Base-by-base conservation (phyloP, 2,888 invertebrate genomes). In the Tiliacea aurago region DNA sequence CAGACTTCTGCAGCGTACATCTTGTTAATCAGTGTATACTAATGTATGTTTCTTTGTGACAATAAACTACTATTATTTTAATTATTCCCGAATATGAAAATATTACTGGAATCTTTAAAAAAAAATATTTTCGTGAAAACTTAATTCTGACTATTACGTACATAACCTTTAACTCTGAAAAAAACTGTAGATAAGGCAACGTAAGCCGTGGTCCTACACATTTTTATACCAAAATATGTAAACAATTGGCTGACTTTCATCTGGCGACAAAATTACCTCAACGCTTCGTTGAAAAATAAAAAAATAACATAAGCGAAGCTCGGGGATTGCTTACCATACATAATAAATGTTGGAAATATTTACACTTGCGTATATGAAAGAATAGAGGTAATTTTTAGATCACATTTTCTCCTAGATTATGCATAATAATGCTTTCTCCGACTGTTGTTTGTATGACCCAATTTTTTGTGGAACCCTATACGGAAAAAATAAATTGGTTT, bases 311-410 rank as follows among this genome's bases (percentile, higher is more conserved):
- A 84, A 59, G 68, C 72, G 63, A 62, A 23, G 66, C 73, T 75
- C 53, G 71, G 59, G 84, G 81, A 77, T 86, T 84, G 86, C 81
- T 86, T 68, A 55, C 76, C 72, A 81, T 81, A 80, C 73, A 80
- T 85, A 83, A 80, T 77, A 83, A 77, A 85, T 71, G 78, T 56
- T 28, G 33, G 23, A 56, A 33, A 76, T 73, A 82, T 82, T 69
- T 73, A 75, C 75, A 83, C 77, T 72, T 61, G 76, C 62, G 62
- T 70, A 2, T 28, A 56, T 70, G 66, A 67, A 70, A 68, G 56
- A 83, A 72, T 76, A 80, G 59, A 76, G 69, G 80, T 83, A 62
- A 84, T 80, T 80, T 82, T 77, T 37, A 70, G 72, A 79, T 75
- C 56, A 74, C 51, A 70, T 80, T 78, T 73, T 75, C 59, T 71